Evolutionary conservation across 2,888 invertebrate species (phyloP), one percentile per base, ranked within the genome.

Genomic region (Epinotia demarniana): DNA sequence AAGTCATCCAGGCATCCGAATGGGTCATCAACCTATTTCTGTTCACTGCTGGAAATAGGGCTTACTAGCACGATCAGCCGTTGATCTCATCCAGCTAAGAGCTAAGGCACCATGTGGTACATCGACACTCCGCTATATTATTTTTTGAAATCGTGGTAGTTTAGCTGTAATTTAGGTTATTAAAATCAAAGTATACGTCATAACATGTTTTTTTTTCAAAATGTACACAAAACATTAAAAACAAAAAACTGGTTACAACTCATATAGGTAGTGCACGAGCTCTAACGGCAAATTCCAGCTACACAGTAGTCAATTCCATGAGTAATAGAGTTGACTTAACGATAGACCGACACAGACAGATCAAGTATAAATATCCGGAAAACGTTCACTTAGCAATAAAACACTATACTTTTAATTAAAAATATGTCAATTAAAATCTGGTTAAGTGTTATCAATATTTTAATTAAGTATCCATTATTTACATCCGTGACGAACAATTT

Each of bases 401-500:
- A 75, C 60, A 27, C 13, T 66, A 75, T 66, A 43, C n/a, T 46
- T 60, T 43, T 55, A 75, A 71, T 71, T 75, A 75, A 75, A 75
- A 75, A 71, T 71, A 75, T 71, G 53, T 75, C 70, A 75, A 64
- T 70, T 75, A 70, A 60, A 66, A 43, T 23, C 74, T 69, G 53
- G 58, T 74, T 61, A 16, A 18, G 11, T n/a, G 64, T 75, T 71
- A 71, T 71, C 70, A 66, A 53, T 71, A 71, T 60, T 75, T 71
- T 75, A 75, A 75, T 67, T 75, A 75, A 11, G 46, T 53, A 62
- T 67, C 69, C 75, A 71, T 61, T 71, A 71, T 71, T 70, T 53
- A 75, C 55, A 67, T 72, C 72, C 75, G 75, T 75, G 67, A 75
- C 75, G 72, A 79, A 75, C 69, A 74, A 74, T 73, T 74, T 74